A percentile compares a stretch with the other conserved stretches of the same genome.
Evolutionary conservation across 2,888 invertebrate genomes (phyloP).

Genomic region (Apamea epomidion): DNA sequence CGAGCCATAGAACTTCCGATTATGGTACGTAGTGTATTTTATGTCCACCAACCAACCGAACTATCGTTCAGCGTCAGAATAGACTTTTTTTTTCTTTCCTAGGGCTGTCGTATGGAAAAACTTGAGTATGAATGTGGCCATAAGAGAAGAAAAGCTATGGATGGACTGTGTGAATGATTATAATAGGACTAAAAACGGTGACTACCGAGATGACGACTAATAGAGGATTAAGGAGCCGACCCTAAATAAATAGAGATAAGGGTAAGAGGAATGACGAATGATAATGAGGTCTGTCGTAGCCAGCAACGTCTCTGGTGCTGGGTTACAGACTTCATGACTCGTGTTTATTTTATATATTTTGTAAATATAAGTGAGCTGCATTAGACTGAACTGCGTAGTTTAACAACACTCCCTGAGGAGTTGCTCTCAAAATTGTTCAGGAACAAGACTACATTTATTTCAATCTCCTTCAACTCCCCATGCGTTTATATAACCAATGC

Average conservation of each 20-base stretch:
- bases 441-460: conserved; percentile 14
- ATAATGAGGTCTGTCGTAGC: neutral
- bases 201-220: no score
- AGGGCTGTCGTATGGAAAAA: neutral
- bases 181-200: no score
- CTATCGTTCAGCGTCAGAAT: neutral
- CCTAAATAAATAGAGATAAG: neutral
- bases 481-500: conserved; percentile 27
- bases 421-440: neutral
- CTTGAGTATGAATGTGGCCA: neutral
- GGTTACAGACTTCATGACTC: neutral
- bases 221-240: neutral
- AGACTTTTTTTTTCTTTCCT: neutral
- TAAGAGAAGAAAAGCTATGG: neutral
- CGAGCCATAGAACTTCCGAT: neutral
- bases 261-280: neutral
- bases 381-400: no score
- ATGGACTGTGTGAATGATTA: neutral
- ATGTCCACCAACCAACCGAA: neutral
- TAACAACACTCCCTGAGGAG: neutral
- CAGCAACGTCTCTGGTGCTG: neutral
- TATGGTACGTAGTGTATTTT: neutral
- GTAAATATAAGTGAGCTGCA: neutral
- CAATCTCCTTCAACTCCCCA: conserved; percentile 9
- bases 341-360: neutral